These are phyloP conservation scores for Agelastica alni DNA, from an alignment of 2,888 invertebrate genomes.

Conservation along the genomic window DNA sequence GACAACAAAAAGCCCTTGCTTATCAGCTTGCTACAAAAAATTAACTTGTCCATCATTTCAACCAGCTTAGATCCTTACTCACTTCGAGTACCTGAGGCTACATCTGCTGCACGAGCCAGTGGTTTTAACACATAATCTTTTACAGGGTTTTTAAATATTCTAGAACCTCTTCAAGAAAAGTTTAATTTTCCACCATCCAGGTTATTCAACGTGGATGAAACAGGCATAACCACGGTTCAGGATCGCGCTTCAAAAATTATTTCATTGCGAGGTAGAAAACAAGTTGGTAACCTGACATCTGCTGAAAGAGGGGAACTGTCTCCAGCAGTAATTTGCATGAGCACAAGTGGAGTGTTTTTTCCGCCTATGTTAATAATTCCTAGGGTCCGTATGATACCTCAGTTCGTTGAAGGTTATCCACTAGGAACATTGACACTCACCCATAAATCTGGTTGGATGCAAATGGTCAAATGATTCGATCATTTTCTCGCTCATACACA, in stretches of 20 bases:
- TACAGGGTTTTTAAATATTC: conserved; percentile 6
- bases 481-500: conserved; percentile 19
- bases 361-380: conserved; percentile 17
- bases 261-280: no score
- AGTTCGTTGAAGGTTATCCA: no score
- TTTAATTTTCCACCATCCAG: conserved; percentile 5
- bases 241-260: conserved; percentile 5
- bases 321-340: conserved; percentile 20
- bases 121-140: conserved; percentile 5
- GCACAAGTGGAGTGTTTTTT: conserved; percentile 17
- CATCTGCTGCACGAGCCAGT: no score
- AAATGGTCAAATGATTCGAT: conserved; percentile 20
- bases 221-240: no score
- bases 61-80: no score
- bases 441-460: conserved; percentile 25
- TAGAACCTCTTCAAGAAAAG: no score
- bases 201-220: no score
- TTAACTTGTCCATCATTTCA: neutral
- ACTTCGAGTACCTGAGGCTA: no score
- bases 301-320: conserved; percentile 15
- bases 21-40: neutral
- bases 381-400: conserved; percentile 15
- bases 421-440: no score
- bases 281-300: conserved; percentile 12
- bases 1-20: neutral